Percentiles rank a stretch among this genome's conserved stretches.
Evolutionary conservation across 2,888 invertebrate genomes (phyloP).

Genomic region (Fragum fragum): DNA sequence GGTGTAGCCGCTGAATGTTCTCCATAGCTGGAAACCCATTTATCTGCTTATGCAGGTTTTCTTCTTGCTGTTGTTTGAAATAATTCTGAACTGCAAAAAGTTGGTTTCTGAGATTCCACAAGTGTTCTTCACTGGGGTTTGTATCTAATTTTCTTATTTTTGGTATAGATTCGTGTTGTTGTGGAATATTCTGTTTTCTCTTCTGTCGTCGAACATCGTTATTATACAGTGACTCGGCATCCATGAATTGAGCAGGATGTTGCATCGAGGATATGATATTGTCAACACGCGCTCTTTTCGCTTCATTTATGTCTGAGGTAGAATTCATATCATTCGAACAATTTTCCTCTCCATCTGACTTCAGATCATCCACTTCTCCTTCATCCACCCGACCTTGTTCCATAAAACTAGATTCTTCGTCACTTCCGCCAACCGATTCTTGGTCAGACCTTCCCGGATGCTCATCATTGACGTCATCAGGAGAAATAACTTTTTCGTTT

Average conservation of each 20-base stretch:
- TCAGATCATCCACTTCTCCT: constrained; percentile 62
- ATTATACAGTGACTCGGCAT: constrained; percentile 61
- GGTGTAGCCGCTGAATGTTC: constrained; percentile 64
- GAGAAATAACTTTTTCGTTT: constrained; percentile 47
- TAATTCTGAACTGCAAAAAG: constrained; percentile 97
- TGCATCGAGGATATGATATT: constrained; percentile 98
- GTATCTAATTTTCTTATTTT: constrained; percentile 80
- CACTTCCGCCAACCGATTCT: constrained; percentile 72
- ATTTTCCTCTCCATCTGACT: constrained; percentile 63
- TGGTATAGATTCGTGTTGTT: constrained; percentile 90
- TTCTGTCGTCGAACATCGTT: constrained; percentile 88
- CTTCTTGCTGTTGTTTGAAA: constrained; percentile 92
- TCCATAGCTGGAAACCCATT: constrained; percentile 59
- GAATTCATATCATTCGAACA: constrained; percentile 54
- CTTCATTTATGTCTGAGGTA: constrained; percentile 84
- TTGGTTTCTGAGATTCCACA: constrained; percentile 94
- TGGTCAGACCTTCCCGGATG: constrained; percentile 67
- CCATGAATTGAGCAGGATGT: constrained; percentile 82
- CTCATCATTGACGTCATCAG: constrained; percentile 50
- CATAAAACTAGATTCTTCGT: constrained; percentile 69
- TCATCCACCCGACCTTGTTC: constrained; percentile 63
- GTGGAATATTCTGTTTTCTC: constrained; percentile 97
- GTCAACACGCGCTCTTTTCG: constrained; percentile 97
- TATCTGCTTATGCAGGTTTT: constrained; percentile 58
- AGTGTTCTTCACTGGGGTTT: constrained; percentile 91